These are phyloP conservation scores for Cosmopolites sordidus DNA, from an alignment of 2,888 invertebrate species.

Conservation along the genomic window DNA sequence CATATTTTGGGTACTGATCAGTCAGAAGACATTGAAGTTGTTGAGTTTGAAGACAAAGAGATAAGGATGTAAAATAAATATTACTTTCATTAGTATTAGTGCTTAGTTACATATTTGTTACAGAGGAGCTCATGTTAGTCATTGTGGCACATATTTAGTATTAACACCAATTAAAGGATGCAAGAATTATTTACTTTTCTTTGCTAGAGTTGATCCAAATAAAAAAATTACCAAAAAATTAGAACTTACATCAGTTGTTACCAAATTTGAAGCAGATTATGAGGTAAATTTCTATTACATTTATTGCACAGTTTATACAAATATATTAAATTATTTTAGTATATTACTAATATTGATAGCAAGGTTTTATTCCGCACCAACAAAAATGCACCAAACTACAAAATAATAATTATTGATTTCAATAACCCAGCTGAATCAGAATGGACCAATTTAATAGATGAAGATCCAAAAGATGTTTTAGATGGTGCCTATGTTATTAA, in stretches of 20 bases:
- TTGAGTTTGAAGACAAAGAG: constrained; percentile 88
- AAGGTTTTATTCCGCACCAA: constrained; percentile 87
- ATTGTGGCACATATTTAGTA: constrained; percentile 88
- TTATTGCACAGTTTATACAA: too few relatives aligned
- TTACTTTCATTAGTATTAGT: background rate
- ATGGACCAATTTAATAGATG: constrained; percentile 80
- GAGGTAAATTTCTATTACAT: constrained; percentile 57
- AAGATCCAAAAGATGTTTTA: constrained; percentile 81
- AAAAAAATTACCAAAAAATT: constrained; percentile 62
- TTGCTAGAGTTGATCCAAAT: constrained; percentile 67
- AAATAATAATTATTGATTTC: constrained; percentile 79
- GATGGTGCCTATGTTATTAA: constrained; percentile 86
- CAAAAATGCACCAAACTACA: constrained; percentile 88
- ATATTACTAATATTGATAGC: constrained; percentile 82
- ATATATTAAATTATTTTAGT: constrained; percentile 65
- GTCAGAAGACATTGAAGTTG: constrained; percentile 77
- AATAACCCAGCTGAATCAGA: constrained; percentile 65
- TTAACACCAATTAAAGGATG: constrained; percentile 82
- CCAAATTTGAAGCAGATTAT: constrained; percentile 89
- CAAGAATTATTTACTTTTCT: constrained; percentile 86
- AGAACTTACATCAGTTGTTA: constrained; percentile 74
- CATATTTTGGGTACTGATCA: constrained; percentile 85
- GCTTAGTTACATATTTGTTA: constrained; percentile 26
- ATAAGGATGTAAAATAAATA: constrained; percentile 73
- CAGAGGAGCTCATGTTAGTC: constrained; percentile 80